Base-by-base conservation (phyloP, 2,113 vertebrate genomes). In the Spea bombifrons region DNA sequence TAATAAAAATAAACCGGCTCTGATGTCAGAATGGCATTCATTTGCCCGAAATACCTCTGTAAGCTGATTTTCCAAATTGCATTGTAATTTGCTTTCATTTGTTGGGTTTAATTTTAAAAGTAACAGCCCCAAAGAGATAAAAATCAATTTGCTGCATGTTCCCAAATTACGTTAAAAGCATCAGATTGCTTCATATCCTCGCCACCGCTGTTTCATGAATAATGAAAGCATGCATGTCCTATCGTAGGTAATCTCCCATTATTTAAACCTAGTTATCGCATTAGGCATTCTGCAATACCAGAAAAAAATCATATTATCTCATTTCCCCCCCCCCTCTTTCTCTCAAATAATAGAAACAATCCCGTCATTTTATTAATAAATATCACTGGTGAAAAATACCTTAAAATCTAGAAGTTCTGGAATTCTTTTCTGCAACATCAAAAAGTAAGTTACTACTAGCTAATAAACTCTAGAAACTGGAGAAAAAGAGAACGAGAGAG, bases 91-190 rank as follows among this genome's bases (percentile, higher is more conserved):
- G 55, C 66, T 73, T 74, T 80, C 71, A 80, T 80, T 80, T 66
- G 71, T 84, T 88, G 84, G 85, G 83, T 83, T 86, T 89, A 86
- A 86, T 86, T 89, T 89, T 72, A 72, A 66, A 84, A 87, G 82
- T 84, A 83, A 59, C 65, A 80, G 82, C 80, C 83, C 77, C 82
- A 86, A 81, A 88, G 79, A 86, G 4, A 44, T 75, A 84, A 50
- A 85, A 88, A 84, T 86, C 75, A 87, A 64, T 86, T 81, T 55
- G 78, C 84, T 43, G 71, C 83, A 61, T 82, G 74, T 83, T 88
- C 69, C 83, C 64, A 81, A 86, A 83, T 66, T 84, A 71, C 57
- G 16, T 69, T 81, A 81, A 83, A 86, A 84, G 82, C 82, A 84
- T 84, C 86, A 86, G 59, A 84, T 88, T 85, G 75, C 65, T 75